These are phyloP conservation scores for Calliopum simillimum DNA, from an alignment of 2,888 invertebrate species.

Conservation along the genomic window DNA sequence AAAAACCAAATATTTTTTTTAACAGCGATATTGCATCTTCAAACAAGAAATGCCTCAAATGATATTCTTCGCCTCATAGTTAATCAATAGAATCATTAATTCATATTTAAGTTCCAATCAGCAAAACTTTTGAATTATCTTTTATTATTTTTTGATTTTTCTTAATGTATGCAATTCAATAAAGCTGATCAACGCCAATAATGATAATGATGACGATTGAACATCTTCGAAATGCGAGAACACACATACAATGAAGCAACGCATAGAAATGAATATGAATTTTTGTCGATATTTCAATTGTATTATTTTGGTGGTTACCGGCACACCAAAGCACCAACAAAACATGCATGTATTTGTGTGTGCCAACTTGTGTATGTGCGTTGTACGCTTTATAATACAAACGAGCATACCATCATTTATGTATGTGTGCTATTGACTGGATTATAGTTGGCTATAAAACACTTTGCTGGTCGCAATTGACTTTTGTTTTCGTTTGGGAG, in stretches of 20 bases:
- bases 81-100: too few relatives aligned
- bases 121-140: constrained; percentile 16
- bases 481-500: constrained; percentile 68
- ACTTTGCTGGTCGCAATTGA: constrained; percentile 68
- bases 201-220: constrained; percentile 13
- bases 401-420: constrained; percentile 56
- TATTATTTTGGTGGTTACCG: neutral
- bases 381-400: neutral
- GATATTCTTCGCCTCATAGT: too few relatives aligned
- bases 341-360: neutral
- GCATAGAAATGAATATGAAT: neutral
- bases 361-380: neutral
- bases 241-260: neutral
- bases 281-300: neutral
- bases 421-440: constrained; percentile 65
- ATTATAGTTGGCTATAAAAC: constrained; percentile 69
- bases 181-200: neutral
- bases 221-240: constrained; percentile 17
- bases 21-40: too few relatives aligned
- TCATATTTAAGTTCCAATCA: too few relatives aligned
- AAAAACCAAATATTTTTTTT: too few relatives aligned
- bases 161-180: neutral
- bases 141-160: too few relatives aligned
- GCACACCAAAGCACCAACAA: neutral
- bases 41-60: too few relatives aligned